Conservation (phyloP, 2,113 vertebrate genomes). For the Epinephelus cyanopodus region DNA sequence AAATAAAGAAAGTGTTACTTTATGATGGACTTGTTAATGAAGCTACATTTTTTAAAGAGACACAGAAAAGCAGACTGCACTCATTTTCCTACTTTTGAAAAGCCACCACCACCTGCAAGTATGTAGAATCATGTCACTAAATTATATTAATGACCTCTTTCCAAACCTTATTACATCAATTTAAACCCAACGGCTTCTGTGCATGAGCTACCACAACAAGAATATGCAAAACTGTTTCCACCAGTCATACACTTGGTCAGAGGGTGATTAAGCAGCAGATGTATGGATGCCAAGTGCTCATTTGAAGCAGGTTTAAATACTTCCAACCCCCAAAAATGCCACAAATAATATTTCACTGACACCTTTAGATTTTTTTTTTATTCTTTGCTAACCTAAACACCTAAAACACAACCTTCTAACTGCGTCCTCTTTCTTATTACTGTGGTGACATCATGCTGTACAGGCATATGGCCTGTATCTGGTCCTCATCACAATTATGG, state of each 20-base stretch:
- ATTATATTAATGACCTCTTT: background rate
- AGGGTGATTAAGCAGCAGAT: background rate
- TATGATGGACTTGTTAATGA: background rate
- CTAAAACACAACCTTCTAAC: background rate
- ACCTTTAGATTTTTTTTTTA: background rate
- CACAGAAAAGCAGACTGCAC: background rate
- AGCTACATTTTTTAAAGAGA: background rate
- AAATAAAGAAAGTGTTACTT: no score
- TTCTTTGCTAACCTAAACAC: background rate
- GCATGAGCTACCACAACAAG: background rate
- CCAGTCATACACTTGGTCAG: background rate
- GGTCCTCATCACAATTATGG: background rate
- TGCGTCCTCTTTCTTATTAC: background rate
- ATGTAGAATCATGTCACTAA: no score
- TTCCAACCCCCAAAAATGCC: background rate
- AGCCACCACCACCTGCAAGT: no score
- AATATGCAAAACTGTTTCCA: background rate
- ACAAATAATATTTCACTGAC: background rate
- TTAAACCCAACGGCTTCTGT: background rate
- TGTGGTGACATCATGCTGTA: background rate
- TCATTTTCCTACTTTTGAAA: background rate
- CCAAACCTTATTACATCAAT: no score
- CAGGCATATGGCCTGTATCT: background rate
- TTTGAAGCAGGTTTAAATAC: background rate
- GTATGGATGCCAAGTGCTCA: background rate